phyloP scores from a whole-genome alignment of 1,140 invertebrate species.

The Aphelenchoides avenae region DNA sequence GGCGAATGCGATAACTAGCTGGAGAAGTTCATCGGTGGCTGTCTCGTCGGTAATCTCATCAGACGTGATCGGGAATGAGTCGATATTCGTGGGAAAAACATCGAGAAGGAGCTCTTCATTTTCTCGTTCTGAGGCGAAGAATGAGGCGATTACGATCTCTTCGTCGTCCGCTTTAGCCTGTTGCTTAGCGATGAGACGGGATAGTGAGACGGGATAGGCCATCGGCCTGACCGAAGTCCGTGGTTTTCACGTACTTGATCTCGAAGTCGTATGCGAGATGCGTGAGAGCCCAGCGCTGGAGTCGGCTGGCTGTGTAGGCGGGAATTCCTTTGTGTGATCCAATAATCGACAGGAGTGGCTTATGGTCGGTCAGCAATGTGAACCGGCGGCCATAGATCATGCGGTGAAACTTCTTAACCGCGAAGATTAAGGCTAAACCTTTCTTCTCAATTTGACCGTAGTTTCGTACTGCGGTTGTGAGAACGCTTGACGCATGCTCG shows the following conservation, averaged over 20 bases:
- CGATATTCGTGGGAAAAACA: background rate
- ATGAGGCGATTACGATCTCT: constrained; percentile 13
- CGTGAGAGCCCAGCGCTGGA: constrained; percentile 18
- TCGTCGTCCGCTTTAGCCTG: constrained; percentile 6
- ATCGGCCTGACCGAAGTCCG: constrained; percentile 14
- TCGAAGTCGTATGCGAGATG: constrained; percentile 12
- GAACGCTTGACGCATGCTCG: too few relatives aligned
- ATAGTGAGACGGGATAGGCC: constrained; percentile 12
- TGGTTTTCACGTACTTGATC: constrained; percentile 13
- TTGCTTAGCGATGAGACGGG: too few relatives aligned
- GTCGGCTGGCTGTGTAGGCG: constrained; percentile 9
- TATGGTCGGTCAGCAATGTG: constrained; percentile 16
- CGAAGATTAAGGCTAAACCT: constrained; percentile 12
- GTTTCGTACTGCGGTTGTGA: too few relatives aligned
- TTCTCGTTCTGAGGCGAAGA: constrained; percentile 12
- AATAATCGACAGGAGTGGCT: constrained; percentile 17
- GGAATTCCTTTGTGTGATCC: constrained; percentile 16
- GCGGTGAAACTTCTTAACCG: constrained; percentile 19
- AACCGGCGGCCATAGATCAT: constrained; percentile 12
- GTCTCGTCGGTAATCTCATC: constrained; percentile 1
- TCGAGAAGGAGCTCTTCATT: too few relatives aligned
- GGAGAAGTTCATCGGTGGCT: too few relatives aligned
- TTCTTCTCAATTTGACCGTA: too few relatives aligned
- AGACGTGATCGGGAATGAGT: background rate
- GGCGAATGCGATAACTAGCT: too few relatives aligned